Percentiles rank a stretch among this genome's conserved stretches.
phyloP scores from a whole-genome alignment of 2,113 vertebrate genomes.

The Mastomys coucha region DNA sequence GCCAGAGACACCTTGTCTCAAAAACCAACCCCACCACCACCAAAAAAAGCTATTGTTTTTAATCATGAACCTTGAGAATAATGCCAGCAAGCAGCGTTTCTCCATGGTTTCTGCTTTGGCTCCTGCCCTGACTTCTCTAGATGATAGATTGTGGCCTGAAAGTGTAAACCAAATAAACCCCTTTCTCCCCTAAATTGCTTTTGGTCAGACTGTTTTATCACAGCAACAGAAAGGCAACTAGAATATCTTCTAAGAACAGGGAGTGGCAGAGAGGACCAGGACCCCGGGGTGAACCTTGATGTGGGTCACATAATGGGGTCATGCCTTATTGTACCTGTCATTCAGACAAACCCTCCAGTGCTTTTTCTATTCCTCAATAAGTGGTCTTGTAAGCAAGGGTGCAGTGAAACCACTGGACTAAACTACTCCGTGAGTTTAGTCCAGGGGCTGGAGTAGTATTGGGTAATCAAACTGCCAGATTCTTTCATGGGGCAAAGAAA shows the following conservation, averaged over 20 bases:
- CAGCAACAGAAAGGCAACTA: neutral
- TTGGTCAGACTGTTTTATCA: neutral
- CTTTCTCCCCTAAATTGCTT: neutral
- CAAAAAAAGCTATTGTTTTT: too few relatives aligned
- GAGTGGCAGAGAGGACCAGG: neutral
- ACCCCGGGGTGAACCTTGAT: neutral
- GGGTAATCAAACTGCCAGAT: neutral
- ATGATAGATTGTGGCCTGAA: neutral
- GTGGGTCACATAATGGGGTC: neutral
- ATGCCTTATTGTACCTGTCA: neutral
- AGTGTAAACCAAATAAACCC: neutral
- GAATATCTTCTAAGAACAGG: conserved; percentile 40
- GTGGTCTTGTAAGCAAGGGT: neutral
- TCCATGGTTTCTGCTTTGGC: neutral
- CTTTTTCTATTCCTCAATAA: conserved; percentile 33
- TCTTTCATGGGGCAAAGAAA: neutral
- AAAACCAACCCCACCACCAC: too few relatives aligned
- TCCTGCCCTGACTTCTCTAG: neutral
- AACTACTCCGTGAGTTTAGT: neutral
- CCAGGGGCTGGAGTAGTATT: too few relatives aligned
- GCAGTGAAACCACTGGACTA: neutral
- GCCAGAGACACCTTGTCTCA: neutral
- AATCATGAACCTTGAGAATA: neutral
- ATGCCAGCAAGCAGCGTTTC: neutral
- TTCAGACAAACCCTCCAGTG: neutral